Percentiles rank a stretch among this genome's conserved stretches.
phyloP scores from a whole-genome alignment of 2,113 vertebrate species.

The Eclectus roratus region DNA sequence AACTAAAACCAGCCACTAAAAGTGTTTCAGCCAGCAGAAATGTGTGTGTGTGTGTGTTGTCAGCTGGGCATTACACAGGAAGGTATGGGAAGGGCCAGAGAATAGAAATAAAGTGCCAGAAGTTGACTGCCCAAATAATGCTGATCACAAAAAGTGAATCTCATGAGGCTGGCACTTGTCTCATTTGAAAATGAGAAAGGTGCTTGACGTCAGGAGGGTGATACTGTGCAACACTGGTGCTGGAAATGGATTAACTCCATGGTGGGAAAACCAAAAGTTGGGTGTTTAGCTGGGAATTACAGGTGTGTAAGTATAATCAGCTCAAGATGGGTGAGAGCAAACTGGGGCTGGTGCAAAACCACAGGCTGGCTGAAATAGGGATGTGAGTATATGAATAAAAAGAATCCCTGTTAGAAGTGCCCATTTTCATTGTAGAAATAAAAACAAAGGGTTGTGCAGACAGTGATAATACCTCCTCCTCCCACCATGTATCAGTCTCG shows the following conservation, averaged over 20 bases:
- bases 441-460: neutral
- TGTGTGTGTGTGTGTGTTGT: accelerated
- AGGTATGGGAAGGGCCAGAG: neutral
- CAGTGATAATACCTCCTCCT: neutral
- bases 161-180: neutral
- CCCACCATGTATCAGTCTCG: accelerated
- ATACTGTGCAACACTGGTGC: neutral
- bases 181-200: neutral
- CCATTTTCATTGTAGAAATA: neutral
- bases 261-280: neutral
- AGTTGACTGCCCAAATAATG: neutral
- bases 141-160: neutral
- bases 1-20: neutral
- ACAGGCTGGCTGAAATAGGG: neutral
- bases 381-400: neutral
- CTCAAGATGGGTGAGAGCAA: neutral
- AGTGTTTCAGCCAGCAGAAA: neutral
- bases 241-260: neutral
- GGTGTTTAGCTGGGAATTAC: neutral
- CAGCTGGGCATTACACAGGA: neutral
- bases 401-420: neutral
- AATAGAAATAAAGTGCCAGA: neutral
- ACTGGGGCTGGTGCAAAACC: neutral
- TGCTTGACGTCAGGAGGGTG: neutral
- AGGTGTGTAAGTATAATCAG: neutral